These are phyloP conservation scores for Campaea margaritaria DNA, from an alignment of 2,888 invertebrate genomes.

Conservation along the genomic window DNA sequence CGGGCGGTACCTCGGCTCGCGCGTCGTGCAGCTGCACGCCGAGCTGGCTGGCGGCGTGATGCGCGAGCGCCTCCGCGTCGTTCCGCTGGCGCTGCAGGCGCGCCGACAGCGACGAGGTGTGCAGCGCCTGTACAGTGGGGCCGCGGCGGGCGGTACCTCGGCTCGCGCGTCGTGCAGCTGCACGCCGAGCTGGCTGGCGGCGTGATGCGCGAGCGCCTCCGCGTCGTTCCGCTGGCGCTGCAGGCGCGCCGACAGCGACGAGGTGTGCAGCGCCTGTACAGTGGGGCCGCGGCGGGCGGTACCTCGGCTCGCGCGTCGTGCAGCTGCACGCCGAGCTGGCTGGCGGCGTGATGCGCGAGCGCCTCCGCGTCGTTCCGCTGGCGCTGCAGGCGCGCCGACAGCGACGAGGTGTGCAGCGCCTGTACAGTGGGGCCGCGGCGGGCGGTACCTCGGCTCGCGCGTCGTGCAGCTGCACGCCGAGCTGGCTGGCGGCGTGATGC, in stretches of 20 bases:
- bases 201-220: slow-evolving; percentile 89
- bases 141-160: slow-evolving; percentile 58
- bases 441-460: slow-evolving; percentile 70
- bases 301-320: slow-evolving; percentile 79
- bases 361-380: slow-evolving; percentile 91
- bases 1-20: slow-evolving; percentile 45
- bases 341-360: slow-evolving; percentile 88
- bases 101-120: background rate
- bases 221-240: slow-evolving; percentile 92
- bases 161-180: slow-evolving; percentile 78
- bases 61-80: slow-evolving; percentile 90
- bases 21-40: slow-evolving; percentile 80
- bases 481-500: slow-evolving; percentile 86
- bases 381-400: slow-evolving; percentile 93
- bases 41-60: slow-evolving; percentile 86
- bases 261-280: slow-evolving; percentile 93
- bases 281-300: background rate
- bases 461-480: slow-evolving; percentile 80
- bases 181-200: slow-evolving; percentile 83
- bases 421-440: slow-evolving; percentile 82
- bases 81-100: slow-evolving; percentile 85
- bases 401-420: slow-evolving; percentile 91
- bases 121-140: slow-evolving; percentile 68
- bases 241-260: slow-evolving; percentile 91
- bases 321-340: slow-evolving; percentile 81